Evolutionary conservation across 2,888 invertebrate species (phyloP), one percentile per base, ranked within the genome.

Genomic region (Sinotaia quadrata): DNA sequence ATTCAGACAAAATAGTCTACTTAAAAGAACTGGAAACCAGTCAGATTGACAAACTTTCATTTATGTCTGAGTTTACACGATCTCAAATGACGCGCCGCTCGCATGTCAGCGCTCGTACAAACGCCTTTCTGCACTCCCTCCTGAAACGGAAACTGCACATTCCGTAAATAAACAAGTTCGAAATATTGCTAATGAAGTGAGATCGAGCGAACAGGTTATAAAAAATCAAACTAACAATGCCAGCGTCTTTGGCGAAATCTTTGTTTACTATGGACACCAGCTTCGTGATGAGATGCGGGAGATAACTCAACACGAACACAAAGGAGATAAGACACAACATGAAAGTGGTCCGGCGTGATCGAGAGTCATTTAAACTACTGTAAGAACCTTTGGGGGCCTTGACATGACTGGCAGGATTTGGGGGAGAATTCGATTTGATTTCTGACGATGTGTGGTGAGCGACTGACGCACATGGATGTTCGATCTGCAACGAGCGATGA

Each of bases 81-180:
- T n/a, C n/a, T n/a, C n/a, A n/a, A n/a, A n/a, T n/a, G n/a, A n/a
- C n/a, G n/a, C n/a, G n/a, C n/a, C n/a, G n/a, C n/a, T n/a, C n/a
- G n/a, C n/a, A n/a, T n/a, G n/a, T n/a, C n/a, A n/a, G n/a, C n/a
- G n/a, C n/a, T n/a, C n/a, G n/a, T n/a, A n/a, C n/a, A n/a, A 69
- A 41, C 4, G 74, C 41, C 24, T 71, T 68, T 10, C 71, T 60
- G 44, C 78, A 78, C 59, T 78, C 78, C 12, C 57, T 52, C 34
- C 79, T 70, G 56, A 83, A 83, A 33, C 77, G 71, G 5, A 65
- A 58, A 70, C 79, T 80, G 56, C 75, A 77, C 60, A 81, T 78
- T 27, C 81, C 78, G 63, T 83, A 83, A 44, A 83, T 77, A 47
- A 81, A 73, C 31, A 77, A 71, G 61, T 83, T 83, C 2, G 78